phyloP scores from a whole-genome alignment of 2,888 invertebrate species.

The Parnassius orleans region DNA sequence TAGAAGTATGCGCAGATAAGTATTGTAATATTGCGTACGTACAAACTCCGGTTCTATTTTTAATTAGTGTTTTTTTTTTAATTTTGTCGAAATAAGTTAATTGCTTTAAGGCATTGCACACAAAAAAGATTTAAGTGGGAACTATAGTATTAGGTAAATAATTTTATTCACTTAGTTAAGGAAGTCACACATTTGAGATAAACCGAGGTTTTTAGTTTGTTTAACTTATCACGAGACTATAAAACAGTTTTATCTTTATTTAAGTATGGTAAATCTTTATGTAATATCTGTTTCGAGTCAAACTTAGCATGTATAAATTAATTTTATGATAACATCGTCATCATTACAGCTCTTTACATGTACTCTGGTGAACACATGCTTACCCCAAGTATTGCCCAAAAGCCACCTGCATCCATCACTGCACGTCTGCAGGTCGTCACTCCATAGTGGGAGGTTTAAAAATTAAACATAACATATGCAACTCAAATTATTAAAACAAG shows the following conservation, averaged over 20 bases:
- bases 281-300: too few relatives aligned
- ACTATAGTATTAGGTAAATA: conserved; percentile 1
- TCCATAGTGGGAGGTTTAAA: too few relatives aligned
- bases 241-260: background rate
- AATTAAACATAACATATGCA: too few relatives aligned
- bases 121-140: conserved; percentile 1
- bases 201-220: background rate
- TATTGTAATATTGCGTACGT: background rate
- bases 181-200: background rate
- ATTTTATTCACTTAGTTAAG: background rate
- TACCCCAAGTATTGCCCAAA: too few relatives aligned
- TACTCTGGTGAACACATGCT: too few relatives aligned
- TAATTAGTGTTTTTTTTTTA: background rate
- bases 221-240: background rate
- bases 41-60: background rate
- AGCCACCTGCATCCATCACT: too few relatives aligned
- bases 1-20: background rate
- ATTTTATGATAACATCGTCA: too few relatives aligned
- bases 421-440: too few relatives aligned
- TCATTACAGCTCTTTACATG: too few relatives aligned
- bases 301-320: too few relatives aligned
- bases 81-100: conserved; percentile 1
- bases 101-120: background rate
- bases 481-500: too few relatives aligned
- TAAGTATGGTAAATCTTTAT: background rate